phyloP scores from a whole-genome alignment of 2,113 vertebrate species.

The Caranx melampygus region DNA sequence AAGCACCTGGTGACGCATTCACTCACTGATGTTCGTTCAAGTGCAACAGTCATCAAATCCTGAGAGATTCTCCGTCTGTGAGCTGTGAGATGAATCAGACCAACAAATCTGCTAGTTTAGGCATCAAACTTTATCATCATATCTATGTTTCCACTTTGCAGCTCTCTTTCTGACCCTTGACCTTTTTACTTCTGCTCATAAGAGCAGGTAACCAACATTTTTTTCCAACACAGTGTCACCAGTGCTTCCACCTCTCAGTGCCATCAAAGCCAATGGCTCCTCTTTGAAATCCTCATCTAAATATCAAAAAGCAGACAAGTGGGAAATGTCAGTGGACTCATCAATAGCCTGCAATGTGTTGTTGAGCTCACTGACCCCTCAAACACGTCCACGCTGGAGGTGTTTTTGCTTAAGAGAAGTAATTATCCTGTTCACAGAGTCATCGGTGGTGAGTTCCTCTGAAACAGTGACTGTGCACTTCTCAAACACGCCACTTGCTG shows the following conservation, averaged over 20 bases:
- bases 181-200: too few relatives aligned
- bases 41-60: slow-evolving; percentile 16
- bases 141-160: too few relatives aligned
- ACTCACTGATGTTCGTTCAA: too few relatives aligned
- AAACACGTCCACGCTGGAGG: neutral
- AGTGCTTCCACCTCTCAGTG: too few relatives aligned
- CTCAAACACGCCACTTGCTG: neutral
- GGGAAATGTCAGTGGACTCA: neutral
- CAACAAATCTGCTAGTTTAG: too few relatives aligned
- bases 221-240: too few relatives aligned
- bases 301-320: neutral
- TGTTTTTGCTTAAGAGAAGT: slow-evolving; percentile 20
- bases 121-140: too few relatives aligned
- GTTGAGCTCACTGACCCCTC: neutral
- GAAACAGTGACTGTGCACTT: slow-evolving; percentile 11
- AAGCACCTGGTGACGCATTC: too few relatives aligned
- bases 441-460: neutral
- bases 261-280: too few relatives aligned
- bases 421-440: slow-evolving; percentile 10
- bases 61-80: neutral
- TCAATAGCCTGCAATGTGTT: neutral
- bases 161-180: too few relatives aligned
- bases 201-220: too few relatives aligned
- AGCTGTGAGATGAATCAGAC: too few relatives aligned
- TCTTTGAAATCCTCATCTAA: neutral